Base-by-base conservation (phyloP, 1,140 invertebrate species). In the Eumaeus atala region DNA sequence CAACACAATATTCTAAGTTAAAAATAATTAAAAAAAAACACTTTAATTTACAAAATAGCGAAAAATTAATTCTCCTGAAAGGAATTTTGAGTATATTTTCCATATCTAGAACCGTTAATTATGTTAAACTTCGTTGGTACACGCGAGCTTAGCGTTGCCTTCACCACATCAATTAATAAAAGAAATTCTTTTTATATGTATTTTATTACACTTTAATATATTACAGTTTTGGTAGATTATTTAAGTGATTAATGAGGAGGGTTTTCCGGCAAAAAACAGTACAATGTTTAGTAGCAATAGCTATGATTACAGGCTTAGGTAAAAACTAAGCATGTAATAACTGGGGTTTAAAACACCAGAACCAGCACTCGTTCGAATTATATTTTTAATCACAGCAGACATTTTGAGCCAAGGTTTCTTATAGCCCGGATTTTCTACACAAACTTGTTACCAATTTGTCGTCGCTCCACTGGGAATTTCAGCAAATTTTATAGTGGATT, bases 101-200 rank as follows among this genome's bases (percentile, higher is more conserved):
- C 40, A 44, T 44, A 44, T 44, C 40, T 18, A 18, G 40, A 44
- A 16, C 9, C 40, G 40, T 44, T 44, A 44, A 44, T 44, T 44
- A 44, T 17, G 40, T 44, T 17, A 44, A 44, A 44, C 12, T 44
- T 44, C 16, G n/a, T 16, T 16, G 17, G 1, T 16, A 44, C 40
- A 44, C 40, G 40, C 40, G 40, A 44, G 12, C 14, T 16, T 16
- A 3, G 17, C 14, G 12, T 16, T 6, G 12, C 38, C 38, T 12
- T 40, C 12, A 14, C 40, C 40, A 44, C 14, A 44, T 44, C 40
- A 44, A 44, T 44, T 44, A 16, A 17, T 44, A 16, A 16, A 5
- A 44, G 40, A 44, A 44, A 44, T 44, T 44, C 40, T 16, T 44
- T 44, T 44, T 44, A 16, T 44, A 44, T 44, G 40, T 44, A 44